Evolutionary conservation across 2,113 vertebrate species (phyloP), one percentile per base, ranked within the genome.

Genomic region (Perca flavescens): DNA sequence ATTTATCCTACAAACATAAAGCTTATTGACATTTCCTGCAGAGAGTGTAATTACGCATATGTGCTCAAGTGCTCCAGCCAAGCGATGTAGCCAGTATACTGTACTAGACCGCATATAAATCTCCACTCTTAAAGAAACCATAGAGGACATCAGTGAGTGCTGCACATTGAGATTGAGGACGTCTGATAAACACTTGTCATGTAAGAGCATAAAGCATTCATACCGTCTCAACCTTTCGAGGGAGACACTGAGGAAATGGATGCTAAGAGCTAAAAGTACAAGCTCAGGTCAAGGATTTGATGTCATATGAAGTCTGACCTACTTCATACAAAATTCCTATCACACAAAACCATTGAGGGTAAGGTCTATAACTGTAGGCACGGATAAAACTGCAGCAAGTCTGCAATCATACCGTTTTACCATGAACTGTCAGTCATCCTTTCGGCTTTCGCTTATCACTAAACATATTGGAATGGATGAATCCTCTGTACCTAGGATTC

Each of bases 341-440:
- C 74, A 68, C 80, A 74, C 11, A 1, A 50, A 36, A 7, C 64
- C 72, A 66, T 76, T 67, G 85, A 72, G 40, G 54, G 28, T 19
- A 65, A 83, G 64, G 84, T 88, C 57, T 79, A 36, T 85, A 85
- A 87, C 88, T 88, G 75, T 56, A 79, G 88, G 88, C 86, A 43
- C 90, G 74, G 80, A 90, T 89, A 79, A 81, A 74, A 72, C 58
- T 65, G 79, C 71, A 74, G 67, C 80, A 83, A 60, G 52, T 62
- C 74, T 78, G 67, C 57, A 84, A 83, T 90, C 79, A 80, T 71
- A 69, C 11, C 19, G 28, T 88, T 90, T 86, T 77, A 86, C 80
- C 76, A 73, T 73, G 78, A 85, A 72, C 79, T 88, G 91, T 80
- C 88, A 87, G 57, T 89, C 91, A 89, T 60, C 70, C 46, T 66